Base-by-base conservation (phyloP, 2,888 invertebrate genomes). In the Xestia ashworthii region DNA sequence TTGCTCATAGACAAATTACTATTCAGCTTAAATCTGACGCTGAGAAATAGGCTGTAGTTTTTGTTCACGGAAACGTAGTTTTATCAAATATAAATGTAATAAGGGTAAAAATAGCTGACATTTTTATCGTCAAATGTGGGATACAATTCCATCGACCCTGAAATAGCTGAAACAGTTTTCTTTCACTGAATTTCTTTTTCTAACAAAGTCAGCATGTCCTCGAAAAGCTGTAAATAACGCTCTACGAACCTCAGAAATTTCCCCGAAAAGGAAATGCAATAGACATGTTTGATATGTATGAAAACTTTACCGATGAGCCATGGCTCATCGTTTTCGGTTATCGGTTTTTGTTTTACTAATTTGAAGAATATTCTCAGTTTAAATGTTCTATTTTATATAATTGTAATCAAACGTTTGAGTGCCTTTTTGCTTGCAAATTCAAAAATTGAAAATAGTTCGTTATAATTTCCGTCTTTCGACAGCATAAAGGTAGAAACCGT, bases 101-200 rank as follows among this genome's bases (percentile, higher is more conserved):
- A 50, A n/a, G 14, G 32, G 9, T 44, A 44, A 8, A 50, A 50
- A 44, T 44, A 44, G 44, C 76, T 46, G 46, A 62, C 44, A 22
- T 32, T 19, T 19, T n/a, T 44, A 53, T 25, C 4, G 11, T 1
- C 19, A 16, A 76, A 44, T 32, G 4, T n/a, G 50, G 22, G 16
- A 32, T 50, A 16, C 44, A 65, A 44, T 65, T n/a, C n/a, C 14
- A 14, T 44, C n/a, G 44, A 65, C n/a, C 65, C 65, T 65, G 32
- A 62, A 44, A 62, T 44, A 32, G 73, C 50, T 76, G 50, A 32
- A 58, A 67, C 19, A 48, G n/a, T 4, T 46, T 8, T 46, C 11
- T 32, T 67, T 19, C 12, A 19, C 9, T 32, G 55, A 75, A 48
- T 65, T 58, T 62, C 1, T 58, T 14, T 70, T 74, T 74, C n/a